Evolutionary conservation across 1,140 invertebrate genomes (phyloP), one percentile per base, ranked within the genome.

Genomic region (Muscidifurax raptorellus): DNA sequence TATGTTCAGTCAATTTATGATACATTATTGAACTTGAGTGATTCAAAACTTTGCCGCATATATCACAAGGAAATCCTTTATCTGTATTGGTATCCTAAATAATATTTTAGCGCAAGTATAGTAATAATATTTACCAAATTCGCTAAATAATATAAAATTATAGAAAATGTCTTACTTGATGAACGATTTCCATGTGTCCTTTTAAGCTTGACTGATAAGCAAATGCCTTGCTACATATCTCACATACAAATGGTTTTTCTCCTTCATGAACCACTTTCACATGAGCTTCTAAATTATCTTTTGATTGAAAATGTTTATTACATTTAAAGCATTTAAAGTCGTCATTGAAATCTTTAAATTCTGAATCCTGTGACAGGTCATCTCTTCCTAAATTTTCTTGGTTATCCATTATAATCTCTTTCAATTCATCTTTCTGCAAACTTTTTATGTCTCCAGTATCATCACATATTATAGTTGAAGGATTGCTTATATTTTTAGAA

Each of bases 1-100:
- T 95, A 88, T 96, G 96, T 88, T 95, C 95, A 0, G 95, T 93
- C 89, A 96, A 94, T 89, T 95, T 95, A 90, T 96, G 96, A 90
- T 96, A 96, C 28, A 95, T 91, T 28, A 96, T 93, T 2, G 96
- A 96, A 88, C 95, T 95, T 0, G 94, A 93, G 90, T 95, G 94
- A 84, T 94, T 94, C 66, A 95, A 93, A 82, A 95, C 92, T 92
- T 96, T 96, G n/a, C 94, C 94, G 90, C 96, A 96, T 69, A 95
- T 92, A 84, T 96, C 95, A 88, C 96, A 96, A 9, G 94, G 93
- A 90, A 93, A 95, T 1, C 92, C 93, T 87, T 93, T 93, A 47
- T 93, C 90, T 80, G 86, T 86, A 87, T 91, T 77, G 28, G 28
- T 80, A 36, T 59, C 44, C 80, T 66, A 83, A 86, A 83, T 76